Conservation (phyloP, 1,140 invertebrate genomes). For the Colletes gigas region DNA sequence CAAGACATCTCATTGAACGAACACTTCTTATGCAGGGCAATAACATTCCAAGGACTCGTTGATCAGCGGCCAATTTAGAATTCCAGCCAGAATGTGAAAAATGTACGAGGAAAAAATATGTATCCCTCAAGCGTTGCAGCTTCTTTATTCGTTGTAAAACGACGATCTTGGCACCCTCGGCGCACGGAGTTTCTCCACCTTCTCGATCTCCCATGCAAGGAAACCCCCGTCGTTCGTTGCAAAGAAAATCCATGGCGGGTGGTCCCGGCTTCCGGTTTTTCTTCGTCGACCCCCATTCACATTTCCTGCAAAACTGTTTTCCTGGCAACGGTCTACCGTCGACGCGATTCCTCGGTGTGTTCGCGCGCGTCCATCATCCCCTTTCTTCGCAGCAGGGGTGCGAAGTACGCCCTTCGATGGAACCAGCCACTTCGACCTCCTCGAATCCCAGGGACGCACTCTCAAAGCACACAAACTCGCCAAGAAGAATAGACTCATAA, state of each 20-base stretch:
- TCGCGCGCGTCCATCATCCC: constrained; percentile 54
- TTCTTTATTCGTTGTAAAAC: constrained; percentile 34
- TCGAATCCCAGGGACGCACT: background rate
- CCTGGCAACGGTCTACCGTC: constrained; percentile 51
- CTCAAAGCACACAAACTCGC: background rate
- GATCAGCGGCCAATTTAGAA: constrained; percentile 18
- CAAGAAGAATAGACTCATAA: background rate
- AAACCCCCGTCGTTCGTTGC: constrained; percentile 64
- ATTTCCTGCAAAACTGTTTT: constrained; percentile 52
- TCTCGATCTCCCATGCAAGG: constrained; percentile 44
- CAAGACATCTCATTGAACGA: background rate
- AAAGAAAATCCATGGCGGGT: constrained; percentile 71
- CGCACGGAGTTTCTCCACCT: constrained; percentile 38
- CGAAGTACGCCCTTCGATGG: constrained; percentile 45
- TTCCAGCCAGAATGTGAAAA: background rate
- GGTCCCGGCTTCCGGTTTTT: constrained; percentile 65
- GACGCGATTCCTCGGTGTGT: constrained; percentile 32
- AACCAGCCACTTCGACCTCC: constrained; percentile 32
- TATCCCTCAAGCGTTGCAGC: background rate
- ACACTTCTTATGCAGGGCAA: background rate
- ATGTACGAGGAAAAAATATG: constrained; percentile 9
- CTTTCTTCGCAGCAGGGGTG: constrained; percentile 49
- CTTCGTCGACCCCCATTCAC: constrained; percentile 37
- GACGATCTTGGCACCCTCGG: constrained; percentile 31
- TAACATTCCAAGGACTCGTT: background rate